Percentiles rank a stretch among this genome's conserved stretches.
phyloP scores from a whole-genome alignment of 2,113 vertebrate genomes.

The Calonectris borealis region DNA sequence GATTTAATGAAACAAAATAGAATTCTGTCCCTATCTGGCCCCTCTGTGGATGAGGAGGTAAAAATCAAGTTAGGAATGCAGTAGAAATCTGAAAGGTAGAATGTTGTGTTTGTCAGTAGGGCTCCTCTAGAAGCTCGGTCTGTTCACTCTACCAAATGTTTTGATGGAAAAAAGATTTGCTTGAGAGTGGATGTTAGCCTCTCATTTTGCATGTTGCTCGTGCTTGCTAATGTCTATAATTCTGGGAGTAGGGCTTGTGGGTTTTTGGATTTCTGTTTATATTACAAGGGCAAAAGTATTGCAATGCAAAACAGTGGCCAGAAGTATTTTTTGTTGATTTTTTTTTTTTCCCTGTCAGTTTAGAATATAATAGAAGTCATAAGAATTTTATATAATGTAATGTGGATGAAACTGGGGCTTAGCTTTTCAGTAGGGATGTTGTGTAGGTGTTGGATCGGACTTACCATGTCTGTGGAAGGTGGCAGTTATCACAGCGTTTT shows the following conservation, averaged over 20 bases:
- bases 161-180: background rate
- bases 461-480: background rate
- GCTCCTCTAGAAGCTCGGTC: background rate
- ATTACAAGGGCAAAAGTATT: background rate
- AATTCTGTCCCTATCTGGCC: background rate
- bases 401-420: background rate
- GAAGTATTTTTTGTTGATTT: background rate
- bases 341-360: background rate
- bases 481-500: background rate
- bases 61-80: background rate
- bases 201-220: accelerated
- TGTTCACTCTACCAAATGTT: background rate
- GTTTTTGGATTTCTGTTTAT: background rate
- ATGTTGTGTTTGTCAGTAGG: background rate
- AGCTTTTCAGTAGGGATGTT: background rate
- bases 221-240: background rate
- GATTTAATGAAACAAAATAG: background rate
- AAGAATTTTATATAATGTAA: background rate
- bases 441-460: background rate
- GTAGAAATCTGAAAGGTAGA: background rate
- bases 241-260: background rate
- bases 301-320: background rate
- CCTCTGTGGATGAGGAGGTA: background rate
- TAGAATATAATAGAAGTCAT: background rate
- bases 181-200: background rate